Evolutionary conservation across 1,140 invertebrate species (phyloP).

Genomic region (Melanaphis sacchari): DNA sequence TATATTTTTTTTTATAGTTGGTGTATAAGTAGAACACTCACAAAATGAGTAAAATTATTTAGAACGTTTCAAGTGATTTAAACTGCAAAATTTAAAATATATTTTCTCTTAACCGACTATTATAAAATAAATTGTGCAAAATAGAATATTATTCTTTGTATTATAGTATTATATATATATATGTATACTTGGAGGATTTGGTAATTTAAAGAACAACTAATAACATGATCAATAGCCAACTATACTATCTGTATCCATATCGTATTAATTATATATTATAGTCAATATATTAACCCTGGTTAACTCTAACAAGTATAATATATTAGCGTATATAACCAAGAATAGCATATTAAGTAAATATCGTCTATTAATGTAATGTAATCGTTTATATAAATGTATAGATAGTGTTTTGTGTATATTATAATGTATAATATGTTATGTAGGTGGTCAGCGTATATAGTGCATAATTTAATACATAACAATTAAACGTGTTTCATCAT

Average conservation of each 20-base stretch:
- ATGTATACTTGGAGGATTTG: background rate
- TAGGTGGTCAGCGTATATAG: background rate
- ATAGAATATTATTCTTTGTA: background rate
- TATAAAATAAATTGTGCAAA: background rate
- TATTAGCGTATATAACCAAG: background rate
- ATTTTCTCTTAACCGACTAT: too few relatives aligned
- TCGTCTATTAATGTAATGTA: background rate
- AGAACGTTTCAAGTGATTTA: background rate
- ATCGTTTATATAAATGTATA: background rate
- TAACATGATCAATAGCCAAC: background rate
- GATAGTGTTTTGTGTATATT: background rate
- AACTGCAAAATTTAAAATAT: background rate
- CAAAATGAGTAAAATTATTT: background rate
- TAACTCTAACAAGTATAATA: background rate
- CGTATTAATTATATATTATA: background rate
- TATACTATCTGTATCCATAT: background rate
- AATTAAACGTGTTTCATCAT: background rate
- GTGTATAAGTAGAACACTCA: background rate
- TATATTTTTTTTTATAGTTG: background rate
- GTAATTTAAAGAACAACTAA: background rate
- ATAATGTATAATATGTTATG: background rate
- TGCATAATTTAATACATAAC: background rate
- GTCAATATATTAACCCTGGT: background rate
- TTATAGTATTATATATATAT: too few relatives aligned
- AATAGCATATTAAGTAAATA: background rate